Percentiles rank a stretch among this genome's conserved stretches.
These are phyloP conservation scores for Oxygymnocypris stewartii DNA, from an alignment of 2,113 vertebrate genomes.

Conservation along the genomic window DNA sequence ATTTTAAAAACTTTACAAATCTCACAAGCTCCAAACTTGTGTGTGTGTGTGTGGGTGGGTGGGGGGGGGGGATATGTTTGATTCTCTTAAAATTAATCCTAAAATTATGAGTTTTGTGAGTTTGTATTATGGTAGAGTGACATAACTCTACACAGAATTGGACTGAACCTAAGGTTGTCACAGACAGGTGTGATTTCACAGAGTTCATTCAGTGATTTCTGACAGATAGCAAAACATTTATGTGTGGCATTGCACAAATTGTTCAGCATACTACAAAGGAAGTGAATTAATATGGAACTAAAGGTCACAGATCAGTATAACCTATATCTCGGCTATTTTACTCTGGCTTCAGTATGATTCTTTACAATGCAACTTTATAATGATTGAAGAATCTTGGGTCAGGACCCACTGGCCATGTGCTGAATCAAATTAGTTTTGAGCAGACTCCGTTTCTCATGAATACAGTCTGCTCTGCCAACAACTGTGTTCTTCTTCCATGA, in stretches of 20 bases:
- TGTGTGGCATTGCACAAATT: not conserved
- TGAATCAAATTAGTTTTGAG: not conserved
- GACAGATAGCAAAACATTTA: not conserved
- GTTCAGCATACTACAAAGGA: not conserved
- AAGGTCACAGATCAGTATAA: not conserved
- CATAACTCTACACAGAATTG: not conserved
- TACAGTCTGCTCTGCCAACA: constrained; percentile 8
- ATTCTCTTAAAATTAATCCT: too few relatives aligned
- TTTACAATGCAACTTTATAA: not conserved
- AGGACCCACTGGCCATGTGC: not conserved
- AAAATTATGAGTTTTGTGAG: too few relatives aligned
- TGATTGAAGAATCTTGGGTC: not conserved
- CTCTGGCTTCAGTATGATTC: not conserved
- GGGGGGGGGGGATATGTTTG: too few relatives aligned
- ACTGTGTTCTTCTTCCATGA: constrained; percentile 10
- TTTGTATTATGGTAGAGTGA: too few relatives aligned
- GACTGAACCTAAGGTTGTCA: not conserved
- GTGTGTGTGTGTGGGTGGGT: too few relatives aligned
- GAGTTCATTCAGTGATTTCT: not conserved
- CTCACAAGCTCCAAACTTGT: too few relatives aligned
- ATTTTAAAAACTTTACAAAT: too few relatives aligned
- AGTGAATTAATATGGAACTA: not conserved
- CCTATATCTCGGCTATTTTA: not conserved
- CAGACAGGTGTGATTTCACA: not conserved
- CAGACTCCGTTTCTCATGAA: not conserved